Percentiles rank a stretch among this genome's conserved stretches.
These are phyloP conservation scores for Troglohyphantes excavatus DNA, from an alignment of 2,888 invertebrate species.

Conservation along the genomic window DNA sequence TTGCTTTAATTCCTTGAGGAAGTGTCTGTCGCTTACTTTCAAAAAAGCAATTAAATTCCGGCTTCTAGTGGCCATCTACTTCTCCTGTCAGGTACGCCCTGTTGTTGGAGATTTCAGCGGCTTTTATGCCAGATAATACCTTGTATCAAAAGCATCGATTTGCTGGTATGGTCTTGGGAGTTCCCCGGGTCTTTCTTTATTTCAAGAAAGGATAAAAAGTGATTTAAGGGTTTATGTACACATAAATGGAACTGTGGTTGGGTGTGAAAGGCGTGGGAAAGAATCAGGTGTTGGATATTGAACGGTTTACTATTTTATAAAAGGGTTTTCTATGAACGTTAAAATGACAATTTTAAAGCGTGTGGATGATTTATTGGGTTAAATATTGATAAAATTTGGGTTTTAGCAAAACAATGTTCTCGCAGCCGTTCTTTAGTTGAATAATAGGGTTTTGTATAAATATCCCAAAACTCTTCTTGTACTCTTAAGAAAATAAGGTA, in stretches of 20 bases:
- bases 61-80: constrained; percentile 30
- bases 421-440: too few species aligned
- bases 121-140: constrained; percentile 22
- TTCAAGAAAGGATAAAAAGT: constrained; percentile 5
- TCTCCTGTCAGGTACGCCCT: constrained; percentile 18
- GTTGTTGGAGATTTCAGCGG: constrained; percentile 30
- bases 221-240: neutral
- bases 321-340: neutral
- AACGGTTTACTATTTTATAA: neutral
- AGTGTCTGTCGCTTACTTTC: constrained; percentile 29
- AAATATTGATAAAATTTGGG: neutral
- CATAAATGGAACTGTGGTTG: neutral
- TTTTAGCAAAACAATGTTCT: too few species aligned
- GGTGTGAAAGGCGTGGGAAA: neutral
- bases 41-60: constrained; percentile 70
- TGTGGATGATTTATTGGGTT: neutral
- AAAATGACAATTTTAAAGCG: neutral
- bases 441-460: too few species aligned
- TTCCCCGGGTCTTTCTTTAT: neutral
- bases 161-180: neutral
- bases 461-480: too few species aligned
- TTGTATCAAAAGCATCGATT: constrained; percentile 46
- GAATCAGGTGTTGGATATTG: neutral
- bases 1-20: constrained; percentile 40
- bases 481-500: too few species aligned